Conservation (phyloP, 2,797 vertebrate species). For the Sciaenops ocellatus region DNA sequence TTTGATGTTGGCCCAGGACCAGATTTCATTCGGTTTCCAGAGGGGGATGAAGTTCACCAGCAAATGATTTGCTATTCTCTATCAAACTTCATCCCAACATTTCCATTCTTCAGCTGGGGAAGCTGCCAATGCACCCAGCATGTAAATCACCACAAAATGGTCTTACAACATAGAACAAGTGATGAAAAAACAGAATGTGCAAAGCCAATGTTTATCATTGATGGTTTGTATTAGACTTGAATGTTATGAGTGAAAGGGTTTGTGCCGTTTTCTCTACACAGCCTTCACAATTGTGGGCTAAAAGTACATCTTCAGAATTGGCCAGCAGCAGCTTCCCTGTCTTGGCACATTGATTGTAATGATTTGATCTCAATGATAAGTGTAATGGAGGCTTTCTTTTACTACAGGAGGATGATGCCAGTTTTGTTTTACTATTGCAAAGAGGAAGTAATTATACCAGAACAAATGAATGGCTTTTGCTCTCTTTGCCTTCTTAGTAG, state of each 20-base stretch:
- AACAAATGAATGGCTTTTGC: conserved; percentile 42
- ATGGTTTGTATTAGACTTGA: conserved; percentile 26
- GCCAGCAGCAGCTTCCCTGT: conserved; percentile 8
- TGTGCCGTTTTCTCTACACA: conserved; percentile 15
- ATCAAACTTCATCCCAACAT: conserved; percentile 64
- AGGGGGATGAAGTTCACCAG: conserved; percentile 71
- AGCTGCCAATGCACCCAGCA: conserved; percentile 29
- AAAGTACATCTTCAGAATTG: conserved; percentile 38
- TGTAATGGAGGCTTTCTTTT: conserved; percentile 51
- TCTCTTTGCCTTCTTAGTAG: conserved; percentile 24
- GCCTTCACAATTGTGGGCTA: neutral
- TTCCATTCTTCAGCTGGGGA: conserved; percentile 40
- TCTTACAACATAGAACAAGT: conserved; percentile 15
- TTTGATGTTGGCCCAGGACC: conserved; percentile 80
- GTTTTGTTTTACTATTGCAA: conserved; percentile 38
- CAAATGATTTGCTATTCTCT: conserved; percentile 78
- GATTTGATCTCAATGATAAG: conserved; percentile 47
- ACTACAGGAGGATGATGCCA: conserved; percentile 22
- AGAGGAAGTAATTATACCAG: conserved; percentile 47
- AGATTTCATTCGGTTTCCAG: conserved; percentile 65
- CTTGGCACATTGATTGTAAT: conserved; percentile 47
- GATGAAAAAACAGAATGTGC: conserved; percentile 23
- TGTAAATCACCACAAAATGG: conserved; percentile 30
- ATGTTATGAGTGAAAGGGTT: conserved; percentile 2
- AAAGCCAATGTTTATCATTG: conserved; percentile 30